Evolutionary conservation across 2,113 vertebrate genomes (phyloP), one percentile per base, ranked within the genome.

Genomic region (Lasiurus cinereus): DNA sequence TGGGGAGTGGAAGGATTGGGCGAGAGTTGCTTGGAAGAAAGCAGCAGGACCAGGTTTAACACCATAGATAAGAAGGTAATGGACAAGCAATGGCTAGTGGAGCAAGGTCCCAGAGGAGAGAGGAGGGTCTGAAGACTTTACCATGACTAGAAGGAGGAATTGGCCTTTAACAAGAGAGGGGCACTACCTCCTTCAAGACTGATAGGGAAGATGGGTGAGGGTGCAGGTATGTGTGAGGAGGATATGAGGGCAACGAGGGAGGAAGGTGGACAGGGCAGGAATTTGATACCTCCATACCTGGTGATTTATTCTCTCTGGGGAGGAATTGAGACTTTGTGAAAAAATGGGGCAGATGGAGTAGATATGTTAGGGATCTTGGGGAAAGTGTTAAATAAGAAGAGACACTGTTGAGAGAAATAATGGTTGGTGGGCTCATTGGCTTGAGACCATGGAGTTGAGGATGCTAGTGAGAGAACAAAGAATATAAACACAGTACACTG

Each of bases 331-430:
- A 64, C 64, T 93, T 88, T 92, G 82, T 87, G 59, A 56, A 36
- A 46, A 92, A 90, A 95, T 74, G 72, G 14, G 85, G n/a, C 24
- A 67, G 6, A 5, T 19, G 59, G 24, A 93, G 43, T 14, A 27
- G 36, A 39, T 72, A 48, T 43, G 10, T 86, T 89, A 88, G 69
- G 70, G 52, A 93, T 66, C 27, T 94, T 92, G 66, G 83, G 78
- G 62, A 43, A 83, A 76, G 52, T 86, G 50, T 84, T 95, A 31
- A 92, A 95, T 29, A 27, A 82, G 14, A 64, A 9, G 50, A 93
- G 93, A 64, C 31, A 39, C 76, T 77, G 10, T 74, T 85, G 67
- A 78, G 83, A 82, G 50, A 31, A 76, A 24, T 88, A 82, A 70
- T 72, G 62, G 62, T 39, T 72, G 19, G 29, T 74, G 46, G 27